Evolutionary conservation across 2,888 invertebrate genomes (phyloP).

Genomic region (Cerceris ruficornis): DNA sequence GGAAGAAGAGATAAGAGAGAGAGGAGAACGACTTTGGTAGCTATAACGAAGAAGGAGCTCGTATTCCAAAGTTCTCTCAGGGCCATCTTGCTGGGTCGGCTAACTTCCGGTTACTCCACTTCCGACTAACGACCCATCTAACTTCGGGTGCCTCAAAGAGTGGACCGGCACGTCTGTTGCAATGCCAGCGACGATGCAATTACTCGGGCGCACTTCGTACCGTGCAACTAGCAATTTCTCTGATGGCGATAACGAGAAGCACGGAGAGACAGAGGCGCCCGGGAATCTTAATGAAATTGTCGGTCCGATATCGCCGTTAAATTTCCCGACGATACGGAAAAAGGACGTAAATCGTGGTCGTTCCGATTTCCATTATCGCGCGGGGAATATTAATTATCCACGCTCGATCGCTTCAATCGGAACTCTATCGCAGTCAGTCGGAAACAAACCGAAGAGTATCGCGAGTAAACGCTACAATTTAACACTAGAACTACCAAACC

Average conservation of each 20-base stretch:
- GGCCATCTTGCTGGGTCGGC: constrained; percentile 32
- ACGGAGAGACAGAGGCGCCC: constrained; percentile 6
- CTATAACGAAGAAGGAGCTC: constrained; percentile 31
- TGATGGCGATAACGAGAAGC: constrained; percentile 46
- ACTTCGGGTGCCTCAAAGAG: constrained; percentile 54
- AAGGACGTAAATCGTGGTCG: no score
- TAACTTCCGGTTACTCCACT: constrained; percentile 57
- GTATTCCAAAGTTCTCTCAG: constrained; percentile 21
- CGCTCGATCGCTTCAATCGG: no score
- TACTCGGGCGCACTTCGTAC: constrained; percentile 42
- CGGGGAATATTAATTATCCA: no score
- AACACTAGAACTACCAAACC: no score
- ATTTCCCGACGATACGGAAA: constrained; percentile 13
- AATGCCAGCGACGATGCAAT: constrained; percentile 55
- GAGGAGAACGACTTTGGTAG: background rate
- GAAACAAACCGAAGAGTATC: background rate
- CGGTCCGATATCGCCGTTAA: constrained; percentile 15
- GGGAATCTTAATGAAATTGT: constrained; percentile 54
- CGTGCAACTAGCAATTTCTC: constrained; percentile 53
- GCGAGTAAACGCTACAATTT: no score
- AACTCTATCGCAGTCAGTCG: no score
- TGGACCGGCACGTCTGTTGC: constrained; percentile 54
- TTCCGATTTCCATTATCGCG: background rate
- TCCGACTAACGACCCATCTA: constrained; percentile 60
- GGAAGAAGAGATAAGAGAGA: background rate